Evolutionary conservation across 2,113 vertebrate genomes (phyloP).

Genomic region (Atlantisia rogersi): DNA sequence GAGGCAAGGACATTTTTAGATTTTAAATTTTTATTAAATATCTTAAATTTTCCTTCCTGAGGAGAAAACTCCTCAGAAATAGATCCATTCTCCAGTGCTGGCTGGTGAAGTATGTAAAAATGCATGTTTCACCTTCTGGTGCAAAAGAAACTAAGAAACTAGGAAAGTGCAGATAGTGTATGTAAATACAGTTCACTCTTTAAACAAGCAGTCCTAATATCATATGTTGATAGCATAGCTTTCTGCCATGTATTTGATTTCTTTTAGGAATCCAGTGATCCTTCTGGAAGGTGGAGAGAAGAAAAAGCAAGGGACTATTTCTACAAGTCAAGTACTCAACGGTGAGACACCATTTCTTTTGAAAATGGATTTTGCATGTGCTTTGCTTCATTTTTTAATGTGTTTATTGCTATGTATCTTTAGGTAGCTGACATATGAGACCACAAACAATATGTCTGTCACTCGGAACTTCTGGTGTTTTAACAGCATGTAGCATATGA

Average conservation of each 20-base stretch:
- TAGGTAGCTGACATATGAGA: not conserved
- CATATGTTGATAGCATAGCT: not conserved
- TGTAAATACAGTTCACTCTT: not conserved
- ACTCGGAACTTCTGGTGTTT: not conserved
- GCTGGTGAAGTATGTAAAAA: not conserved
- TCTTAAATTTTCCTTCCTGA: not conserved
- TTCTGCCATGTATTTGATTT: not conserved
- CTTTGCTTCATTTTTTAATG: not conserved
- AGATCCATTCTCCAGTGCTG: not conserved
- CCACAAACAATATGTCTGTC: not conserved
- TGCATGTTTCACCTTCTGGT: not conserved
- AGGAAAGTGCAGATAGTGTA: not conserved
- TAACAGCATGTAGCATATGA: not conserved
- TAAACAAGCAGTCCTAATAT: not conserved
- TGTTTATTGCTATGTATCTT: not conserved
- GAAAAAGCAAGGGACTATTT: conserved; percentile 48
- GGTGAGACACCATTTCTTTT: conserved; percentile 61
- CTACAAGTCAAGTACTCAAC: conserved; percentile 76
- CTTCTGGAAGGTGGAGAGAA: not conserved
- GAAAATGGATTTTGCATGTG: not conserved
- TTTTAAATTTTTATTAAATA: not conserved
- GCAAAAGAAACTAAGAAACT: not conserved
- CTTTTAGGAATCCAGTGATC: conserved; percentile 3
- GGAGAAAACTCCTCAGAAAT: not conserved
- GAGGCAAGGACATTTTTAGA: not conserved